These are phyloP conservation scores for Pomatostomus ruficeps DNA, from an alignment of 2,113 vertebrate species.

Conservation along the genomic window DNA sequence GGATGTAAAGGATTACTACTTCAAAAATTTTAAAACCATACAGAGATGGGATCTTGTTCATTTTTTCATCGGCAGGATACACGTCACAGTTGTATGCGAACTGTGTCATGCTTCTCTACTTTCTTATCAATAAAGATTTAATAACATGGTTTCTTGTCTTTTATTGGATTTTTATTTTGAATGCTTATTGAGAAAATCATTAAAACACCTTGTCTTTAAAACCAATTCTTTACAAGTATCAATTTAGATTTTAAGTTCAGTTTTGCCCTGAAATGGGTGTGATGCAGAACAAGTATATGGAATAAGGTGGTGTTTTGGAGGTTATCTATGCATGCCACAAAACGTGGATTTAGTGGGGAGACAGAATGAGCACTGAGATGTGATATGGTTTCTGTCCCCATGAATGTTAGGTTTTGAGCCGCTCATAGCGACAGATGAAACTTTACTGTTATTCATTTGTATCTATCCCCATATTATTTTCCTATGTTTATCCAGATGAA, in stretches of 20 bases:
- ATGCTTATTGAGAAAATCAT: neutral
- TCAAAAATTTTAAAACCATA: neutral
- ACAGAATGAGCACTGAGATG: accelerated
- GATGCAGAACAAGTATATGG: neutral
- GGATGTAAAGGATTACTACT: neutral
- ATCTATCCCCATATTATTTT: neutral
- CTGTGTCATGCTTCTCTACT: neutral
- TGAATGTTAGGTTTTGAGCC: neutral
- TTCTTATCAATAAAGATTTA: neutral
- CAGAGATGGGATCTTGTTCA: neutral
- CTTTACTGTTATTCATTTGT: neutral
- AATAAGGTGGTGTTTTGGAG: neutral
- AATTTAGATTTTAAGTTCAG: neutral
- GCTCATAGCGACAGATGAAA: neutral
- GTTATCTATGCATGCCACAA: neutral
- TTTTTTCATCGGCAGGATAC: neutral
- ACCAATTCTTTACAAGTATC: neutral
- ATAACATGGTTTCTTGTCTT: neutral
- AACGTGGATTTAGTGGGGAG: neutral
- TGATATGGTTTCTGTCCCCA: neutral
- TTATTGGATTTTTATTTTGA: neutral
- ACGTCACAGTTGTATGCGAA: neutral
- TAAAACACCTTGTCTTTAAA: neutral
- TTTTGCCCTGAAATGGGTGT: neutral
- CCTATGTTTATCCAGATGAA: neutral